Base-by-base conservation (phyloP, 2,888 invertebrate genomes). In the Diaprepes abbreviatus region DNA sequence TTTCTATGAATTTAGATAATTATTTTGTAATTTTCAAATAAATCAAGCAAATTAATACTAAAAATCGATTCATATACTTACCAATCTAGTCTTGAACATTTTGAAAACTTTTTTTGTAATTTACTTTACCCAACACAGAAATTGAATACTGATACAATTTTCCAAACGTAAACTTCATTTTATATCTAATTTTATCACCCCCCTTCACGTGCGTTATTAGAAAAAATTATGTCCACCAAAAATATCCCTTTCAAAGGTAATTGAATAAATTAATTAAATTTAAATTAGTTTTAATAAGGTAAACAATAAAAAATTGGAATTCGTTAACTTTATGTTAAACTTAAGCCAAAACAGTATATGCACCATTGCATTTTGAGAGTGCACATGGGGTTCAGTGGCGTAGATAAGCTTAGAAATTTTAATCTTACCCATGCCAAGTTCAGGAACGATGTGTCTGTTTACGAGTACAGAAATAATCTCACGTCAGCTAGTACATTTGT, bases 71-170 rank as follows among this genome's bases (percentile, higher is more conserved):
- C 12, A 10, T 14, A 38, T 24, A 62, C 67, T 67, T 55, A 67
- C 67, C 55, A 67, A 16, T 48, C 36, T 60, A n/a, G 36, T 55
- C 31, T 67, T 67, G 38, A 67, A 67, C 67, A 67, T 67, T 43
- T 50, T 59, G 19, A n/a, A 28, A 21, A 55, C 10, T 0, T 21
- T 38, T 24, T 14, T 55, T 2, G 2, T 45, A 9, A 9, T 40
- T 19, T 48, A 19, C 5, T 48, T 31, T 5, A n/a, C 5, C 3
- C 40, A 58, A 38, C 24, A 38, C 28, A n/a, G 3, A n/a, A 40
- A 52, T 10, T 40, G 40, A 54, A 54, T 28, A 63, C 63, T 63
- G 63, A 63, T 63, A 40, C 3, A 24, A 9, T n/a, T n/a, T 14
- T 54, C 10, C n/a, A 28, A 3, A 17, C 24, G 16, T 16, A 7